Evolutionary conservation across 2,797 vertebrate species (phyloP).

Genomic region (Spinibarbus caldwelli): DNA sequence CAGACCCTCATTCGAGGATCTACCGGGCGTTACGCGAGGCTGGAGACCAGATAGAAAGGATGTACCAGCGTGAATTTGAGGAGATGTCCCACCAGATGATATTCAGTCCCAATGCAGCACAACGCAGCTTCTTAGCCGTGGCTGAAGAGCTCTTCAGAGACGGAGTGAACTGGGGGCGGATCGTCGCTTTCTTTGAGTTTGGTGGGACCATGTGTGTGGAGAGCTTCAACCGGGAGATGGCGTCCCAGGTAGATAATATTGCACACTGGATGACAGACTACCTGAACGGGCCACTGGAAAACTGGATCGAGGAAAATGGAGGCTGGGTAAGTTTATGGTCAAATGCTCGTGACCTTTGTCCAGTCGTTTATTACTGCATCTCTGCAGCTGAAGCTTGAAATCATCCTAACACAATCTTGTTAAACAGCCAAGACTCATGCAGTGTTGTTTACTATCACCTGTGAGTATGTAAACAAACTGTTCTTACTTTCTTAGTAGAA

Average conservation of each 20-base stretch:
- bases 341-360: constrained; percentile 11
- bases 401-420: neutral
- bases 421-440: neutral
- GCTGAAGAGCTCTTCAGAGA: constrained; percentile 90
- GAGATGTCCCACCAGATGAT: constrained; percentile 83
- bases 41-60: constrained; percentile 81
- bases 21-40: constrained; percentile 82
- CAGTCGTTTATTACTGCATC: neutral
- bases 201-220: constrained; percentile 88
- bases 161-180: constrained; percentile 92
- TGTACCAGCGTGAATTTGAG: constrained; percentile 83
- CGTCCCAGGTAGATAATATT: constrained; percentile 84
- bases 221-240: constrained; percentile 84
- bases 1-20: constrained; percentile 67
- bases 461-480: neutral
- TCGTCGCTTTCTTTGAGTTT: constrained; percentile 90
- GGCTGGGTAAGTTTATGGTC: constrained; percentile 85
- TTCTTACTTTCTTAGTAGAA: neutral
- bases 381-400: neutral
- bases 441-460: neutral
- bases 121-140: constrained; percentile 80
- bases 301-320: constrained; percentile 92
- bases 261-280: constrained; percentile 90
- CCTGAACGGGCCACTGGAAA: constrained; percentile 85
- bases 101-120: constrained; percentile 78